Evolutionary conservation across 2,888 invertebrate genomes (phyloP), one percentile per base, ranked within the genome.

Genomic region (Lasioglossum vierecki): DNA sequence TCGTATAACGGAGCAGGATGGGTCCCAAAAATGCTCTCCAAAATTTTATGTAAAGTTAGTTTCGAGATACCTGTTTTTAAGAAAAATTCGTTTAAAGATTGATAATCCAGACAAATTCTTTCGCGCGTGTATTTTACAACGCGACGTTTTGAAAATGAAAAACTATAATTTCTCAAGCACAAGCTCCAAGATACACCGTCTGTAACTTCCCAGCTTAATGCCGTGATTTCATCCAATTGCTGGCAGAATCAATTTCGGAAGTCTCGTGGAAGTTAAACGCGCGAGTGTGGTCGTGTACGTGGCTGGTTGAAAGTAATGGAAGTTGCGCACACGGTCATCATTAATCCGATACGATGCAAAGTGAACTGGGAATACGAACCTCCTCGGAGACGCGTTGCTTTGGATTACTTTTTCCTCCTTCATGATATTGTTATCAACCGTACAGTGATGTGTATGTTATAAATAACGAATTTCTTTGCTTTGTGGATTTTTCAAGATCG

Each of bases 341-440:
- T 84, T 77, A 78, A 84, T 84, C 73, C 60, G 63, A 76, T 60
- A 41, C 18, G 76, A 70, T 5, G 68, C 53, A 79, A 78, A 84
- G 78, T 79, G 78, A 82, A 82, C 78, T 78, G 82, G 78, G 72
- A 82, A 76, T 79, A 76, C 72, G 44, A 78, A 35, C n/a, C 70
- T 82, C 84, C 68, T 78, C 30, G 22, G 73, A 74, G 76, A 74
- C 79, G 15, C 74, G 60, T 35, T 77, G 76, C 78, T 75, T 75
- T 60, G 5, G 41, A 76, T 41, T 53, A 39, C 41, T 18, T 44
- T 76, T 76, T 15, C 49, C 44, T 26, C 13, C 63, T 80, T 53
- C 75, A n/a, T 75, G 46, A 71, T 71, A 80, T 71, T 72, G 41
- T 53, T 53, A n/a, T 75, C 41, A 5, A 66, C n/a, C n/a, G 35